phyloP scores from a whole-genome alignment of 2,888 invertebrate genomes.

The Macrophya alboannulata region DNA sequence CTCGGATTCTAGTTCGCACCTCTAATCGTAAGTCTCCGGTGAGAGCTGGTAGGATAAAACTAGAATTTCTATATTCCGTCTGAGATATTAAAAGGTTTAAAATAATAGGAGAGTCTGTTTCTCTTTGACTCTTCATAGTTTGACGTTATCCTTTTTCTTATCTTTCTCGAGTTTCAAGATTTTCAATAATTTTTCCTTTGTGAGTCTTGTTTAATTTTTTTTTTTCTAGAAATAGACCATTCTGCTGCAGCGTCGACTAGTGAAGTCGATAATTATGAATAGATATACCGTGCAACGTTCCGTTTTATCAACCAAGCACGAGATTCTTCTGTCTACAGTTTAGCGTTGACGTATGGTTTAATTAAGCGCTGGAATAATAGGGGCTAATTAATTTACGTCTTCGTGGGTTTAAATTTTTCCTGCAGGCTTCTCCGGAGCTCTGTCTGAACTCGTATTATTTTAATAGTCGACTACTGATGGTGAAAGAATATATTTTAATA shows the following conservation, averaged over 20 bases:
- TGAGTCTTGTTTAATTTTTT: background rate
- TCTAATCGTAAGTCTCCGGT: too few relatives aligned
- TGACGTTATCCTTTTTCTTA: background rate
- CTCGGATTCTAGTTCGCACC: too few relatives aligned
- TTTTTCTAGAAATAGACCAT: background rate
- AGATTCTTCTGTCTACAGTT: slow-evolving; percentile 12
- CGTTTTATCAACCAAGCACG: background rate
- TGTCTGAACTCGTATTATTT: background rate
- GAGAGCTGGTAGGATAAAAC: too few relatives aligned
- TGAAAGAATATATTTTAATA: background rate
- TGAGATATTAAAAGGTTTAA: background rate
- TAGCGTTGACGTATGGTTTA: slow-evolving; percentile 7
- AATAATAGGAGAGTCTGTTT: background rate
- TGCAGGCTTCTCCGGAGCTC: background rate
- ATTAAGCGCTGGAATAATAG: slow-evolving; percentile 38
- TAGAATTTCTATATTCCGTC: too few relatives aligned
- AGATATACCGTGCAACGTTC: background rate
- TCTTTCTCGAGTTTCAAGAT: background rate
- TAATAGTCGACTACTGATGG: background rate
- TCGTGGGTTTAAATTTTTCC: background rate
- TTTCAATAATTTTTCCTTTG: too few relatives aligned
- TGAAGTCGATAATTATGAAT: background rate
- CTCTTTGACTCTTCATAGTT: background rate
- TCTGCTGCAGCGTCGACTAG: background rate
- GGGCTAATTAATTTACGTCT: slow-evolving; percentile 37